Percentiles rank a stretch among this genome's conserved stretches.
These are phyloP conservation scores for Dendrocopos noguchii DNA, from an alignment of 2,113 vertebrate genomes.

Conservation along the genomic window DNA sequence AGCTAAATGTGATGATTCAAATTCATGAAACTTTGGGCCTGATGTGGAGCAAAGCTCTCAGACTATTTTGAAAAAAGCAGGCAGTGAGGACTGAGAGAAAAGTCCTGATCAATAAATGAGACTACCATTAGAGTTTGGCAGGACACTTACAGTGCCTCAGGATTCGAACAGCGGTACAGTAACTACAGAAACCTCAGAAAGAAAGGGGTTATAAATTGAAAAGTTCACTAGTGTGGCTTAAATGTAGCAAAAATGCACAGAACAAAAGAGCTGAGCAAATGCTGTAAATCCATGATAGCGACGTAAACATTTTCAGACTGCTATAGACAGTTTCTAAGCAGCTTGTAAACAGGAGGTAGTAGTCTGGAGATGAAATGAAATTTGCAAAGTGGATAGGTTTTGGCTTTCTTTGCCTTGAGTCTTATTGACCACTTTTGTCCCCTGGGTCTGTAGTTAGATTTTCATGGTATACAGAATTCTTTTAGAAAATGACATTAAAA, in stretches of 20 bases:
- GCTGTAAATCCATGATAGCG: not conserved
- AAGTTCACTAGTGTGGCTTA: not conserved
- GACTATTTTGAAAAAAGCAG: not conserved
- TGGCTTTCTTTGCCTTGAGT: not conserved
- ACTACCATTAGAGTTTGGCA: not conserved
- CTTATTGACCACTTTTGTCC: not conserved
- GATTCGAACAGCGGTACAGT: not conserved
- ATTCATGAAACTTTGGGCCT: not conserved
- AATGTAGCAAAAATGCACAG: not conserved
- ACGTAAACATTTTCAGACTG: not conserved
- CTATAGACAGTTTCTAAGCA: not conserved
- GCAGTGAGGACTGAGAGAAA: not conserved
- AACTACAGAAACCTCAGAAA: not conserved
- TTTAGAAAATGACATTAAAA: not conserved
- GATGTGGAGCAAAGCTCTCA: not conserved
- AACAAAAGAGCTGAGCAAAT: not conserved
- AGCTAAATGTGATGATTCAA: not conserved
- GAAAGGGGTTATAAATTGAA: not conserved
- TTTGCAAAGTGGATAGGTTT: not conserved
- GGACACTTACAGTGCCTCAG: not conserved
- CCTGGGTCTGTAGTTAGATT: not conserved
- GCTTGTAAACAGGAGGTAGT: not conserved
- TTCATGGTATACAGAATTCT: not conserved
- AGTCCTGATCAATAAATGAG: not conserved
- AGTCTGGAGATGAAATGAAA: not conserved